Percentiles rank a stretch among this genome's conserved stretches.
These are phyloP conservation scores for Macroteleia sp. DNA, from an alignment of 2,888 invertebrate genomes.

Conservation along the genomic window DNA sequence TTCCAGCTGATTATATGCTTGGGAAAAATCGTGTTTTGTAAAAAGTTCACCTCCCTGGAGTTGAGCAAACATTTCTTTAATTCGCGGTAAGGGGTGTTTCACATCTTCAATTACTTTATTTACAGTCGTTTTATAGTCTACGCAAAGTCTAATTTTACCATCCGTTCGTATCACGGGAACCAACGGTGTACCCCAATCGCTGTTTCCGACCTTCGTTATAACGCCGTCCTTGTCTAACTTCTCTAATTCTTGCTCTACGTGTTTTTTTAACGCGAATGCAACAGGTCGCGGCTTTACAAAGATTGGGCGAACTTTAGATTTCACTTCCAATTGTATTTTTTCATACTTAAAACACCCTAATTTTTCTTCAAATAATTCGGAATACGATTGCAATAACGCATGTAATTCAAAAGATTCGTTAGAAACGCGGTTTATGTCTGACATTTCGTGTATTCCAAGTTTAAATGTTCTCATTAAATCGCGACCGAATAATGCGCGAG, in stretches of 20 bases:
- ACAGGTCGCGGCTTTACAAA: constrained; percentile 54
- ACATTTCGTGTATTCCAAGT: no score
- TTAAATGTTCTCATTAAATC: no score
- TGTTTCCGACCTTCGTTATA: constrained; percentile 16
- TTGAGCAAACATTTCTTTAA: constrained; percentile 71
- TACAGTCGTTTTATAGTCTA: constrained; percentile 71
- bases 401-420: no score
- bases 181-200: no score
- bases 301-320: constrained; percentile 35
- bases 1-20: constrained; percentile 77
- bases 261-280: constrained; percentile 53
- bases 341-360: constrained; percentile 53
- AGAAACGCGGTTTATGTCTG: no score
- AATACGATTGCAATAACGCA: no score
- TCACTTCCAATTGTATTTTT: constrained; percentile 46
- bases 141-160: constrained; percentile 59
- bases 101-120: constrained; percentile 69
- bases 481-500: no score
- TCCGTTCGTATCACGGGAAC: constrained; percentile 33
- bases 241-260: constrained; percentile 38
- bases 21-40: constrained; percentile 71
- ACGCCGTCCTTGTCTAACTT: constrained; percentile 37
- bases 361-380: constrained; percentile 38
- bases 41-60: constrained; percentile 61
- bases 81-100: constrained; percentile 70